Evolutionary conservation across 2,888 invertebrate genomes (phyloP).

Genomic region (Drosophila neoperkinsi): DNA sequence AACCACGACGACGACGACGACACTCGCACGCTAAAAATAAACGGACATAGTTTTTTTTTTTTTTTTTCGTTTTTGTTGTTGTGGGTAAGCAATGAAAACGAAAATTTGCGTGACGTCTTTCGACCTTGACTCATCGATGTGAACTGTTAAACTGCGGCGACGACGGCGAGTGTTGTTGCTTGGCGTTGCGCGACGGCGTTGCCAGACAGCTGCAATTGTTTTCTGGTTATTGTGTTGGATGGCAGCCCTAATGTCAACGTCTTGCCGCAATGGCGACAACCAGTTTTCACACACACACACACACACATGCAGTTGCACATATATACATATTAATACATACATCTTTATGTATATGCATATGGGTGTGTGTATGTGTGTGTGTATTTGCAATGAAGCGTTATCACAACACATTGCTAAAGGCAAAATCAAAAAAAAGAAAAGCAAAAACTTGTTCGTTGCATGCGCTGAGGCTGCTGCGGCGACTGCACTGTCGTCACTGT

Average conservation of each 20-base stretch:
- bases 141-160: constrained; percentile 83
- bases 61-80: constrained; percentile 41
- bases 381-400: constrained; percentile 49
- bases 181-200: constrained; percentile 50
- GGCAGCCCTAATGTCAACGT: constrained; percentile 63
- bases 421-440: constrained; percentile 20
- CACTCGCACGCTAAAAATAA: constrained; percentile 67
- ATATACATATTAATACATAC: background rate
- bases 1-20: constrained; percentile 26
- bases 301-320: constrained; percentile 3
- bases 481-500: constrained; percentile 13
- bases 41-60: constrained; percentile 43
- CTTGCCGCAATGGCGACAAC: constrained; percentile 49
- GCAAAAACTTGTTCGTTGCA: constrained; percentile 45
- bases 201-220: constrained; percentile 54
- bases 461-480: constrained; percentile 17
- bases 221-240: constrained; percentile 35
- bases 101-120: constrained; percentile 84
- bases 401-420: constrained; percentile 51
- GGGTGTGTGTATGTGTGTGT: constrained; percentile 3
- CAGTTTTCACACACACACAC: constrained; percentile 44
- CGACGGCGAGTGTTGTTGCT: constrained; percentile 55
- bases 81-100: constrained; percentile 81
- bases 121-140: constrained; percentile 85
- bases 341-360: constrained; percentile 4